Conservation (phyloP, 2,888 invertebrate genomes). For the Drosophila mimica region DNA sequence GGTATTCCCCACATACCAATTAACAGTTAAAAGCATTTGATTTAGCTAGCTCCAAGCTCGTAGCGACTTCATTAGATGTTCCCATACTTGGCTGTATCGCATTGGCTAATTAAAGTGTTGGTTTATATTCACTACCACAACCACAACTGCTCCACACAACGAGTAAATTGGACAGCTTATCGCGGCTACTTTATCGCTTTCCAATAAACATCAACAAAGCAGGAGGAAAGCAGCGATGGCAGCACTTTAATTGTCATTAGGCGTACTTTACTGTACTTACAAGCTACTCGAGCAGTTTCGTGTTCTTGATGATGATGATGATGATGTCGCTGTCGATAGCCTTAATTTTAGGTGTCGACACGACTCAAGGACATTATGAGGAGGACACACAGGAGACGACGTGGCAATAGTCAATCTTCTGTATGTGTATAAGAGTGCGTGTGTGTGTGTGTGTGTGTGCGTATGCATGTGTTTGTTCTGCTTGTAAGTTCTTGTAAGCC, state of each 20-base stretch:
- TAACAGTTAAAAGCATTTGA: constrained; percentile 77
- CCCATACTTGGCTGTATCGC: constrained; percentile 31
- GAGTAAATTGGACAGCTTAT: constrained; percentile 54
- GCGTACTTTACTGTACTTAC: constrained; percentile 65
- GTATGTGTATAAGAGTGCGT: constrained; percentile 1
- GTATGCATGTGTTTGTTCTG: constrained; percentile 12
- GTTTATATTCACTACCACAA: constrained; percentile 30
- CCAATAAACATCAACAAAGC: constrained; percentile 62
- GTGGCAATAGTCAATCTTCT: constrained; percentile 27
- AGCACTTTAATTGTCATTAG: constrained; percentile 76
- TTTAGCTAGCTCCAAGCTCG: constrained; percentile 43
- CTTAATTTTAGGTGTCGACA: constrained; percentile 79
- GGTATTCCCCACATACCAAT: constrained; percentile 71
- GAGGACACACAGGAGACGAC: constrained; percentile 31
- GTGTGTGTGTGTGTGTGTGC: neutral
- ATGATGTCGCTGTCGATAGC: constrained; percentile 61
- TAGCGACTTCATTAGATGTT: constrained; percentile 71
- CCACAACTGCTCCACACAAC: neutral
- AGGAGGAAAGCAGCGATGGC: constrained; percentile 9
- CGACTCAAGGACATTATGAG: constrained; percentile 68
- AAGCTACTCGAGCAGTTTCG: constrained; percentile 46
- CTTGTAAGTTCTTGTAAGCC: constrained; percentile 54
- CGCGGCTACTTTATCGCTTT: constrained; percentile 67
- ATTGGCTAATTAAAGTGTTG: constrained; percentile 67
- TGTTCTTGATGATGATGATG: constrained; percentile 35